phyloP scores from a whole-genome alignment of 2,797 vertebrate species.

The Loris lydekkerianus region DNA sequence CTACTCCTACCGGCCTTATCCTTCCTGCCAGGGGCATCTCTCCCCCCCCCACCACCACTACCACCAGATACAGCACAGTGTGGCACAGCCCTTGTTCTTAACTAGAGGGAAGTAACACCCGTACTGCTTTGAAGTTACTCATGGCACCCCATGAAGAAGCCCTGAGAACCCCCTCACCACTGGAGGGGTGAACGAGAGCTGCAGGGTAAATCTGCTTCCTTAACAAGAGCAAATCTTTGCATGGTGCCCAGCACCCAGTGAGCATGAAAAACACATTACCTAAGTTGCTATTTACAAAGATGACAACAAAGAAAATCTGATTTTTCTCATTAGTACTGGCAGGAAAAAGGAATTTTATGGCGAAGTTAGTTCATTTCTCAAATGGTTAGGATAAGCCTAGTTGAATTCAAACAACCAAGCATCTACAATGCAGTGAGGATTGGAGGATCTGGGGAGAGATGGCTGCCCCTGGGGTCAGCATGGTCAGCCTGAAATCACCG shows the following conservation, averaged over 20 bases:
- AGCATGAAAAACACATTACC: background rate
- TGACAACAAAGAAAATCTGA: background rate
- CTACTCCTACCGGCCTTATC: background rate
- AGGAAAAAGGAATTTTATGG: background rate
- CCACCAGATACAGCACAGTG: background rate
- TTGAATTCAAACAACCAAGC: background rate
- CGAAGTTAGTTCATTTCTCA: conserved; percentile 44
- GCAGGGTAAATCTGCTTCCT: background rate
- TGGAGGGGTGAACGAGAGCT: background rate
- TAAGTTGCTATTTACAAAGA: conserved; percentile 15
- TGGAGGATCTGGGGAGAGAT: background rate
- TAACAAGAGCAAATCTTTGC: background rate
- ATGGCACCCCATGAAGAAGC: background rate
- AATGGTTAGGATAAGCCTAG: background rate
- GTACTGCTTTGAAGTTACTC: background rate
- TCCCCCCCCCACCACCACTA: background rate
- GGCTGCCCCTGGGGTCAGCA: background rate
- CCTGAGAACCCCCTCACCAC: background rate
- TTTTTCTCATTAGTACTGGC: background rate
- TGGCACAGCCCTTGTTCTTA: background rate
- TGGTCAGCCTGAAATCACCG: background rate
- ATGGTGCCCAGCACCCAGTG: background rate
- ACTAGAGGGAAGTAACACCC: background rate
- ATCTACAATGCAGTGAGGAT: background rate
- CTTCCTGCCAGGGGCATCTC: background rate